Evolutionary conservation across 2,888 invertebrate genomes (phyloP), one percentile per base, ranked within the genome.

Genomic region (Villa cingulata): DNA sequence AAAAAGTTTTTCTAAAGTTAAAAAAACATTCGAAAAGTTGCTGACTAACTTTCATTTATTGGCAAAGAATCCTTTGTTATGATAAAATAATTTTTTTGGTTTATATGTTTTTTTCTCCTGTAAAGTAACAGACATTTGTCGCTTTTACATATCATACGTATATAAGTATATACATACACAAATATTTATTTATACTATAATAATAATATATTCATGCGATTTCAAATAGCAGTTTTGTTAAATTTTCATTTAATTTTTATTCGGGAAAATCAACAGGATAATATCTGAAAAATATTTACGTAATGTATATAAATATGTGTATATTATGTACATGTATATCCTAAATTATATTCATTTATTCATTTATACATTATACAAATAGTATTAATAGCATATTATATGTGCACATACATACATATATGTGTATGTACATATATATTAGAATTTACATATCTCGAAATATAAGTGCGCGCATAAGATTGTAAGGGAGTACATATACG

Each of bases 151-250:
- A n/a, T n/a, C n/a, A n/a, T n/a, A n/a, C n/a, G n/a, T n/a, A n/a
- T n/a, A n/a, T n/a, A n/a, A n/a, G n/a, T n/a, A n/a, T n/a, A n/a
- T n/a, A n/a, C n/a, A n/a, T n/a, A n/a, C n/a, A n/a, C n/a, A n/a
- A n/a, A n/a, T n/a, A n/a, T n/a, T n/a, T n/a, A n/a, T n/a, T n/a
- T n/a, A n/a, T n/a, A n/a, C n/a, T 32, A 12, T 12, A 12, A 41
- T 46, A 37, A 46, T 46, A 46, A 46, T 46, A 41, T 46, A 46
- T 46, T 46, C 46, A 46, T 46, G n/a, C n/a, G 46, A 41, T 46
- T 37, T 37, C 37, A 37, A 46, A 46, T 46, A 41, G 41, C 37
- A 32, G 6, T 32, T 32, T 32, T 32, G 29, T 9, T 32, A 12
- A 32, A 32, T 23, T 23, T 23, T 46, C 41, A 46, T 41, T n/a